Base-by-base conservation (phyloP, 2,888 invertebrate genomes). In the Latheticus oryzae region DNA sequence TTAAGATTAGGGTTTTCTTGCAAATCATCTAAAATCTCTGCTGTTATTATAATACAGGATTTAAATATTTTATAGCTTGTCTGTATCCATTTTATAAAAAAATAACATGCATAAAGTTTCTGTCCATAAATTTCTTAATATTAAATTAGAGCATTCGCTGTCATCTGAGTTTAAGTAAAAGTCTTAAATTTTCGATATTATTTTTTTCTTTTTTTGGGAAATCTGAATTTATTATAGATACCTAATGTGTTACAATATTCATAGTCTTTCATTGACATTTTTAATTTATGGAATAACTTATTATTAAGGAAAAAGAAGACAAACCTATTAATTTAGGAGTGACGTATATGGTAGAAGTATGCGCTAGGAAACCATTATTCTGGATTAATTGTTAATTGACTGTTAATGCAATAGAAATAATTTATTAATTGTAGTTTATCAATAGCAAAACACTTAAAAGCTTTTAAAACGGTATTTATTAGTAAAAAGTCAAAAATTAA, bases 401-500 rank as follows among this genome's bases (percentile, higher is more conserved):
- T 40, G 40, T 12, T 7, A 13, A 40, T 5, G 5, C 15, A 2
- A 5, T 13, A 16, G 9, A 13, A 8, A 35, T 16, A 35, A 26
- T 42, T 42, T 13, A 43, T 43, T 43, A 43, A 43, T 30, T 28
- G 21, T 28, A 16, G 19, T 28, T 19, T 28, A 30, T 40, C 3
- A 8, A 11, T 5, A 13, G 17, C n/a, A 30, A 24, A n/a, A 30
- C 45, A 21, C 32, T 12, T 13, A 28, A 45, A 45, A 30, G 30
- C 32, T 5, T 42, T 35, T 9, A 35, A 35, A 35, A 13, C 35
- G 11, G 17, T 42, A 42, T 42, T 40, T 26, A 42, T 42, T 42
- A 42, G 42, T 28, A 7, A 35, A 50, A 50, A 33, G 21, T 38
- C 16, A 38, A 48, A 45, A 48, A 50, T 50, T 35, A 48, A 48